Base-by-base conservation (phyloP, 2,888 invertebrate genomes). In the Mamestra brassicae region DNA sequence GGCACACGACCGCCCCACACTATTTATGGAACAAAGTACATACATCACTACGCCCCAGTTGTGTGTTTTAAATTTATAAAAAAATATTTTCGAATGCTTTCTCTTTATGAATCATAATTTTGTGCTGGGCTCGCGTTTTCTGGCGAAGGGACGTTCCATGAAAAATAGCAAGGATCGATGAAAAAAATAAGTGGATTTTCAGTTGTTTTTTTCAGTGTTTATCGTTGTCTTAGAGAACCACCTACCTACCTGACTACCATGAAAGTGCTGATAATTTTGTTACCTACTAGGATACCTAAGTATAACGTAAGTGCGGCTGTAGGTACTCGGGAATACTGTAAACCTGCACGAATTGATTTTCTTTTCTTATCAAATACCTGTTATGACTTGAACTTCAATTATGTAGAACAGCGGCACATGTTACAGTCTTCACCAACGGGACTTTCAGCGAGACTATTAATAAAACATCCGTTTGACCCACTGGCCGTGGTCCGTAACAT, bases 1-100 rank as follows among this genome's bases (percentile, higher is more conserved):
- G 87, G 91, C 95, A 95, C 95, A 94, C 94, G 95, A 90, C 95
- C 86, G 74, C 92, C 93, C 94, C 87, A 89, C 82, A 87, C 93
- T 93, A 94, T 95, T 92, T 94, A 94, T 91, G 91, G 89, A 92
- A 92, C 91, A 92, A 92, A 92, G 83, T 87, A 81, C 87, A 85
- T 85, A 78, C 83, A 80, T 76, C 85, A 84, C 85, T 82, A 73
- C 85, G 84, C 84, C 87, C 86, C 76, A 84, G 66, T 83, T 76
- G 70, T 83, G 80, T 65, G 65, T 85, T 89, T 87, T 74, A 89
- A 86, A 85, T 89, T 88, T 81, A 83, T 83, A 85, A 85, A 83
- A 83, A 26, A 85, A 83, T 76, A 82, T 83, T 84, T 78, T 81
- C 55, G 70, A 73, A 80, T 68, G 67, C 60, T 52, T 47, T 81